Base-by-base conservation (phyloP, 2,797 vertebrate genomes). In the Acanthurus tractus region DNA sequence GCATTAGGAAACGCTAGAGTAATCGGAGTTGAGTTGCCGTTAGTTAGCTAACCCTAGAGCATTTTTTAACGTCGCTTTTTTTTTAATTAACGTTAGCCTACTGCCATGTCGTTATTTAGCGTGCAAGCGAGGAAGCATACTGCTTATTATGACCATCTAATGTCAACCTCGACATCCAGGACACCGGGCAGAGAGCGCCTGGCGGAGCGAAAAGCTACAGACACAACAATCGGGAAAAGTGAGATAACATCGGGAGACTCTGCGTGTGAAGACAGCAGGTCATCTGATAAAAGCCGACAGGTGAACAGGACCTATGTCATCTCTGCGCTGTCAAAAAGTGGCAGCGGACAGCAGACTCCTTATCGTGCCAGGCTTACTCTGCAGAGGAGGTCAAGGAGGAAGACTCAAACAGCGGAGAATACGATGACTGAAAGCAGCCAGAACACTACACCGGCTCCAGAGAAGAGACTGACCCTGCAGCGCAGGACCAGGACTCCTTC, bases 241-340 rank as follows among this genome's bases (percentile, higher is more conserved):
- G 86, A 79, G 4, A 1, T 2, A 7, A 55, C 79, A n/a, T 63
- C 46, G 22, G 62, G 80, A 54, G 55, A 85, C 6, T 90, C 84
- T 46, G 85, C 74, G 71, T 81, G 5, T 52, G 85, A 74, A 11
- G 91, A 55, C 52, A 61, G 84, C 17, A 74, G 64, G 22, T 82
- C 88, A 0, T 73, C 87, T 2, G 86, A 86, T 69, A 94, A 83
- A 81, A 79, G 85, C 74, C 92, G 88, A 68, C 94, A 91, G 22
- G 38, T 91, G 0, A 97, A 97, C 74, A 92, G 86, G 75, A 98
- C 97, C 0, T 97, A 96, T 0, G 89, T 98, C 7, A 66, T 97
- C 79, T 96, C 96, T 11, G 88, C 95, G 25, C 9, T 86, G 70
- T 94, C 93, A 68, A 94, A 76, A 64, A 90, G 89, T 69, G 71